Percentiles rank a stretch among this genome's conserved stretches.
Conservation (phyloP, 2,113 vertebrate genomes). For the Prunella fulvescens region DNA sequence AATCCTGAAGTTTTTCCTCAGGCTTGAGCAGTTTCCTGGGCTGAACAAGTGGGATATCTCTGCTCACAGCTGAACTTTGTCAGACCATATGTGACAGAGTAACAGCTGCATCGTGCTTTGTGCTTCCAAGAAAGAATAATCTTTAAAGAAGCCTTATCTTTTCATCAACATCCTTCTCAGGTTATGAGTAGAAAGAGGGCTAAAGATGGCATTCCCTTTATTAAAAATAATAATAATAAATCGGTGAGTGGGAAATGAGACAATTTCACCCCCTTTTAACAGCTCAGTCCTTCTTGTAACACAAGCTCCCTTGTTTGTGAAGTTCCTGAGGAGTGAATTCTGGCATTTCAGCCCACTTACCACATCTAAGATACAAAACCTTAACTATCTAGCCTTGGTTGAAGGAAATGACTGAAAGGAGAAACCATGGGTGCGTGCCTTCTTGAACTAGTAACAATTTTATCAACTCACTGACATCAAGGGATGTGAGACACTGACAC, state of each 20-base stretch:
- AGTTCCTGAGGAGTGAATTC: neutral
- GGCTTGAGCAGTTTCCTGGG: neutral
- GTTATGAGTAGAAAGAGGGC: neutral
- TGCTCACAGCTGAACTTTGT: neutral
- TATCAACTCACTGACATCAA: conserved; percentile 34
- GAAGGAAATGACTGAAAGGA: conserved; percentile 23
- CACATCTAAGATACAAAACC: neutral
- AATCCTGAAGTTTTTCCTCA: neutral
- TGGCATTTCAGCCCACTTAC: conserved; percentile 19
- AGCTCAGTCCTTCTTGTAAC: neutral
- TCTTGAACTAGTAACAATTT: conserved; percentile 33
- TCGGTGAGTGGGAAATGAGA: neutral
- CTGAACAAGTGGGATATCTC: neutral
- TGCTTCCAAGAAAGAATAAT: neutral
- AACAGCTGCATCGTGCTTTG: neutral
- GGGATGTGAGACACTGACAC: neutral
- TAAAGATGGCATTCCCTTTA: neutral
- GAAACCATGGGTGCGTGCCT: neutral
- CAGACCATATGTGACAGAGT: neutral
- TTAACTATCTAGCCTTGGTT: conserved; percentile 13
- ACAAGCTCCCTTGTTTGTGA: neutral
- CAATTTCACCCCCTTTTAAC: neutral
- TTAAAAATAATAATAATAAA: neutral
- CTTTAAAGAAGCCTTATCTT: neutral
- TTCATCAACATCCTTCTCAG: neutral